These are phyloP conservation scores for Thysanoteuthis rhombus DNA, from an alignment of 2,888 invertebrate species.

Conservation along the genomic window DNA sequence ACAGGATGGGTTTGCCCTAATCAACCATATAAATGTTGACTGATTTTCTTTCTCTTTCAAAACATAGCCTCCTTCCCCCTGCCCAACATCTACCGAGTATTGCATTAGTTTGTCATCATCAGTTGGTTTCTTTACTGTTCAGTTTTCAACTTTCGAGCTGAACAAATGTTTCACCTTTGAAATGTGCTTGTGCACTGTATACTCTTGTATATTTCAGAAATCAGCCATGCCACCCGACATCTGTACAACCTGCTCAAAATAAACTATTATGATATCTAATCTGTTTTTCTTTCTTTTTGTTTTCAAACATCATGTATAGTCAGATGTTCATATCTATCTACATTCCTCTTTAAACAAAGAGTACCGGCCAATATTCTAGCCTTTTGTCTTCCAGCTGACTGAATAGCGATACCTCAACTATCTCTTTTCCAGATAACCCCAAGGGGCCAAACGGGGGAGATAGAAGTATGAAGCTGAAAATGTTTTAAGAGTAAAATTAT, in stretches of 20 bases:
- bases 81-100: no score
- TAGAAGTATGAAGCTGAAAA: no score
- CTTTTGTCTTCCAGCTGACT: no score
- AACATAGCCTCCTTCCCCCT: not conserved
- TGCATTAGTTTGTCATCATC: not conserved
- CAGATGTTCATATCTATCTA: no score
- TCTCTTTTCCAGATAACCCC: no score
- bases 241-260: not conserved
- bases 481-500: no score
- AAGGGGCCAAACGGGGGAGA: no score
- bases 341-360: no score
- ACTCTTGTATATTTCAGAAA: not conserved
- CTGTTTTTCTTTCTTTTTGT: not conserved
- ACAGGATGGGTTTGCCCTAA: conserved; percentile 29
- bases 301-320: not conserved
- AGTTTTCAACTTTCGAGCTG: no score
- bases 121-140: not conserved
- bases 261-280: not conserved
- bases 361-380: no score
- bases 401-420: no score
- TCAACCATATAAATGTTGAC: conserved; percentile 18
- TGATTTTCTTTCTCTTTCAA: not conserved
- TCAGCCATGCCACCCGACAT: not conserved
- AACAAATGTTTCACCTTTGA: not conserved
- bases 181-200: not conserved